Base-by-base conservation (phyloP, 35 echinoderm and acorn worm genomes). In the Patiria miniata region DNA sequence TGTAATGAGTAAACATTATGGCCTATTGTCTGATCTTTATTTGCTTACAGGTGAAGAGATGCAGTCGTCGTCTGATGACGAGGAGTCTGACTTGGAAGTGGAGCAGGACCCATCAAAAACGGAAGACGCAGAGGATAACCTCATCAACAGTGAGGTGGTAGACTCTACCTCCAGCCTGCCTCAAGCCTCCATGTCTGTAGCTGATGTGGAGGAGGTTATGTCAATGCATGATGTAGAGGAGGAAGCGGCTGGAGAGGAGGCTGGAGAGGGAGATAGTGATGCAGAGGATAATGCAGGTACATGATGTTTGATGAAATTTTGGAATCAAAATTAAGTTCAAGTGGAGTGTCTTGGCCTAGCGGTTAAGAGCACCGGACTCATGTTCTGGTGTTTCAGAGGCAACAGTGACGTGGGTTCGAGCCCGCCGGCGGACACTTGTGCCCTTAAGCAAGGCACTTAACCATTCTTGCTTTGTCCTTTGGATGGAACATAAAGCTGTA, bases 31-130 rank as follows among this genome's bases (percentile, higher is more conserved):
- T 6, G 42, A 47, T 47, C 4, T 47, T 12, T 47, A 4, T 47
- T 47, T 47, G 42, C 4, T 6, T 47, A 12, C 42, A 86, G 83
- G 83, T 10, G 68, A 59, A 86, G 83, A 86, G 83, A 86, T 86
- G 83, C 83, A 61, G 39, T 86, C 83, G 1, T 86, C 83, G 9
- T 86, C 83, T 39, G 59, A 86, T 68, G 59, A 59, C 1, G 83
- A 86, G 39, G 83, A 86, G 47, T 86, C 83, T 1, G 83, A 40
- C 34, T 68, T 59, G 26, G 83, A 86, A 4, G 36, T 61, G 10
- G 83, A 76, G 21, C n/a, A 26, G 47, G 8, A 32, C 65, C 19
- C 14, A 18, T 34, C 26, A 2, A 73, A 34, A 23, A 26, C 10
- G 14, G 65, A 73, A 14, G 26, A 73, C 30, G 34, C 22, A 30